These are phyloP conservation scores for Dipodomys stephensi DNA, from an alignment of 2,113 vertebrate genomes.

Conservation along the genomic window DNA sequence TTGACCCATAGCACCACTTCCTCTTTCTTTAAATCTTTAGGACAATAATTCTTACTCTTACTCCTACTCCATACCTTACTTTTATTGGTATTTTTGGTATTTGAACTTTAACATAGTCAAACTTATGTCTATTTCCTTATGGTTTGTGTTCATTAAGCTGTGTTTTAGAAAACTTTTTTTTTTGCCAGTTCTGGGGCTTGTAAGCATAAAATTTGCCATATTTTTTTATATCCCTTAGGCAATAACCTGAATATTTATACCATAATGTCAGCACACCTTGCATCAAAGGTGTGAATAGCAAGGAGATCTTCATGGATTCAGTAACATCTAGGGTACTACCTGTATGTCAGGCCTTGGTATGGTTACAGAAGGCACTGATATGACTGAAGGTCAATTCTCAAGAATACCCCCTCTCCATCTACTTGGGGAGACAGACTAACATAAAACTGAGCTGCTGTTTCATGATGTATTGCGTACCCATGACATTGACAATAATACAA, in stretches of 20 bases:
- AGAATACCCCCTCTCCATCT: neutral
- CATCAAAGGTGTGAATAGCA: neutral
- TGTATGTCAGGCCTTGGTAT: neutral
- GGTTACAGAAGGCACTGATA: neutral
- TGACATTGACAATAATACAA: constrained; percentile 20
- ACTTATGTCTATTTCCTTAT: constrained; percentile 49
- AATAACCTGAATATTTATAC: neutral
- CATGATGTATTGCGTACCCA: neutral
- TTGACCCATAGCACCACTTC: too few relatives aligned
- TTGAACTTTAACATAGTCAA: constrained; percentile 16
- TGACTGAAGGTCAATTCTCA: neutral
- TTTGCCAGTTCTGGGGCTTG: neutral
- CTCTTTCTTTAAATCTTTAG: neutral
- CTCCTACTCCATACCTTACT: constrained; percentile 34
- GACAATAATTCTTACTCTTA: neutral
- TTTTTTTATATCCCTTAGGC: neutral
- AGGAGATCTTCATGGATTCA: constrained; percentile 22
- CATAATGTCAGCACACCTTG: neutral
- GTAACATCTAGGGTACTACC: neutral
- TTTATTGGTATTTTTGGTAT: constrained; percentile 56
- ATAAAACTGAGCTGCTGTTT: neutral
- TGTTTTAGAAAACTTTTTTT: constrained; percentile 47
- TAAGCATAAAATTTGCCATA: neutral
- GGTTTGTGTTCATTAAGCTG: constrained; percentile 36
- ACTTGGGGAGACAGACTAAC: neutral